phyloP scores from a whole-genome alignment of 2,888 invertebrate genomes.

The Coronaproctus castanopsis region DNA sequence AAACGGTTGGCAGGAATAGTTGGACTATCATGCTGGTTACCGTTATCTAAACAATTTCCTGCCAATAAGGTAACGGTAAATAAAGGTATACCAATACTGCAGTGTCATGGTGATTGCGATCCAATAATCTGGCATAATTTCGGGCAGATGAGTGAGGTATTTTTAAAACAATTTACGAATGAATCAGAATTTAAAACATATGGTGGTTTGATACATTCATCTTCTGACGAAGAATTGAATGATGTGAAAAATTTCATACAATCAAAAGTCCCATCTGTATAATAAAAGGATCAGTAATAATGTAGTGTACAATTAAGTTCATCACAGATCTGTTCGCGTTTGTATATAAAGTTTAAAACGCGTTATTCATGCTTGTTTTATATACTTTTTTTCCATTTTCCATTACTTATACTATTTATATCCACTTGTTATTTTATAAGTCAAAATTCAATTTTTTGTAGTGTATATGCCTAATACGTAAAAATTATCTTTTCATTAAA shows the following conservation, averaged over 20 bases:
- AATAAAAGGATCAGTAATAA: too few species aligned
- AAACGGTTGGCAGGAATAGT: slow-evolving; percentile 72
- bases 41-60: slow-evolving; percentile 67
- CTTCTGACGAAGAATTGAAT: slow-evolving; percentile 58
- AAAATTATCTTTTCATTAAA: too few species aligned
- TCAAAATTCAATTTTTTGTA: too few species aligned
- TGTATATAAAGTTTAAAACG: too few species aligned
- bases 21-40: slow-evolving; percentile 84
- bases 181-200: slow-evolving; percentile 68
- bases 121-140: slow-evolving; percentile 82
- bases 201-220: slow-evolving; percentile 66
- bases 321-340: too few species aligned
- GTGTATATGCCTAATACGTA: too few species aligned
- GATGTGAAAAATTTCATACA: slow-evolving; percentile 40
- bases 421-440: too few species aligned
- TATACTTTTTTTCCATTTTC: too few species aligned
- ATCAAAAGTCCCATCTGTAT: slow-evolving; percentile 19
- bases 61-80: slow-evolving; percentile 34
- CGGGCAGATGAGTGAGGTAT: slow-evolving; percentile 84
- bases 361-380: too few species aligned
- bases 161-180: slow-evolving; percentile 61
- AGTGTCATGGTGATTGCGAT: slow-evolving; percentile 91
- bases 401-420: too few species aligned
- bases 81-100: slow-evolving; percentile 44
- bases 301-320: too few species aligned